phyloP scores from a whole-genome alignment of 2,797 vertebrate species.

The Leuciscus waleckii region DNA sequence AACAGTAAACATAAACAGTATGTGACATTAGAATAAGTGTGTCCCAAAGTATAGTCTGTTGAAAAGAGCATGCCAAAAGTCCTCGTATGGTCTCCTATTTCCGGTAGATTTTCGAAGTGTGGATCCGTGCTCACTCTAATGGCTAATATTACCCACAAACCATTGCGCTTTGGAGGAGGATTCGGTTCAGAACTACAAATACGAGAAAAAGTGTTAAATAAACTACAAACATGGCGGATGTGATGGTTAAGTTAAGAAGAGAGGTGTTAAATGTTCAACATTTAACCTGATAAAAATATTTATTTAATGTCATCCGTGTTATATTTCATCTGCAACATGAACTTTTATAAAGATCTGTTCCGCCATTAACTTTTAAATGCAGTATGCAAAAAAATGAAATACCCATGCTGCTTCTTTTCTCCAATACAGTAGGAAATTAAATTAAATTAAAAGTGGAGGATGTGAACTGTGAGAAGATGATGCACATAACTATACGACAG shows the following conservation, averaged over 20 bases:
- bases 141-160: not conserved
- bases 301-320: not conserved
- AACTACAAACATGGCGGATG: not conserved
- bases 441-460: too few relatives aligned
- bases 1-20: not conserved
- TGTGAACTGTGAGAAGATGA: not conserved
- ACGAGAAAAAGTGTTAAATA: not conserved
- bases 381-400: too few relatives aligned
- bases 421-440: not conserved
- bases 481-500: not conserved
- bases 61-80: not conserved
- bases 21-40: not conserved
- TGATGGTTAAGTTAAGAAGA: too few relatives aligned
- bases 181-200: not conserved
- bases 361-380: not conserved
- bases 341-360: too few relatives aligned
- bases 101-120: not conserved
- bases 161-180: not conserved
- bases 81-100: too few relatives aligned
- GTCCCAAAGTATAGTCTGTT: not conserved
- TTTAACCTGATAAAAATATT: not conserved
- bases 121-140: not conserved
- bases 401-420: not conserved
- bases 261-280: too few relatives aligned
- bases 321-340: not conserved